These are phyloP conservation scores for Karalla daura DNA, from an alignment of 2,797 vertebrate species.

Conservation along the genomic window DNA sequence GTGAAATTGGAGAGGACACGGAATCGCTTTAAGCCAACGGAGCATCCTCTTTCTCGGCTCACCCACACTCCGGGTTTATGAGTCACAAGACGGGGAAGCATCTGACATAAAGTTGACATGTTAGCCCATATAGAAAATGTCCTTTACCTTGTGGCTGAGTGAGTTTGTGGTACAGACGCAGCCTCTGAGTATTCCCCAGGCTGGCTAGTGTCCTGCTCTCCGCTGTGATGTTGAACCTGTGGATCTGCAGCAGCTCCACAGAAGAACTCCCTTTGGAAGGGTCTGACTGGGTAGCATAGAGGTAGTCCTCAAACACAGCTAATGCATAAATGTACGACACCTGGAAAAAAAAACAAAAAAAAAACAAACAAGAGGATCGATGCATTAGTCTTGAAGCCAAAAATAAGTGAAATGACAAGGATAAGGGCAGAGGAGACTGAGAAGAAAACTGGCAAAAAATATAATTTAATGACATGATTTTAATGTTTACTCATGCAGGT, in stretches of 20 bases:
- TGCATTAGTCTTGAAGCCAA: conserved; percentile 8
- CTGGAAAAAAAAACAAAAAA: no score
- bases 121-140: conserved; percentile 30
- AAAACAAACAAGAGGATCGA: conserved; percentile 41
- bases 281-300: conserved; percentile 90
- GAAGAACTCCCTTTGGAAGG: conserved; percentile 75
- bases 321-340: conserved; percentile 91
- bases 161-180: conserved; percentile 93
- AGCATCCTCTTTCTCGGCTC: neutral
- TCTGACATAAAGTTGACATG: conserved; percentile 8
- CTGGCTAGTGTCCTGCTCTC: conserved; percentile 84
- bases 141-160: conserved; percentile 90
- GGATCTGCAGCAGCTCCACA: conserved; percentile 88
- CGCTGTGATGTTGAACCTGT: conserved; percentile 91
- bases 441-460: conserved; percentile 27
- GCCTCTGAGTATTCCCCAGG: conserved; percentile 84
- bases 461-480: conserved; percentile 6
- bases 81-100: neutral
- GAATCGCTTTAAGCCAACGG: conserved; percentile 16
- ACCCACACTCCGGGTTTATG: neutral
- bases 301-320: conserved; percentile 93
- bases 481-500: conserved; percentile 16
- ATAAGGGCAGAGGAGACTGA: conserved; percentile 4
- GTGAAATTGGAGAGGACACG: conserved; percentile 36
- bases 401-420: conserved; percentile 31